Conservation (phyloP, 2,113 vertebrate genomes). For the Scomber colias region DNA sequence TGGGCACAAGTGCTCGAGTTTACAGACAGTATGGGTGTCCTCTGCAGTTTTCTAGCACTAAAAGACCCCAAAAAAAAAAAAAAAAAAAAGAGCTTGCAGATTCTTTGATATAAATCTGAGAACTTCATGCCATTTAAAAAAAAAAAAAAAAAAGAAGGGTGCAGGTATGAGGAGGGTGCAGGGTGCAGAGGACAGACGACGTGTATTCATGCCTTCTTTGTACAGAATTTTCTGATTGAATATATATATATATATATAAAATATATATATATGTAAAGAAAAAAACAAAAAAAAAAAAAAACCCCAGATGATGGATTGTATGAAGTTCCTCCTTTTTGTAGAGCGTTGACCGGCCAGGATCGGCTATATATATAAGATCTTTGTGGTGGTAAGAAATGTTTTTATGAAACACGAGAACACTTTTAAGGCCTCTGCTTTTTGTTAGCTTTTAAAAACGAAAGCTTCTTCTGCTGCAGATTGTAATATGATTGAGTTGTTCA, state of each 20-base stretch:
- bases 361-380: conserved; percentile 21
- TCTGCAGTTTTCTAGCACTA: conserved; percentile 32
- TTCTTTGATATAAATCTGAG: conserved; percentile 32
- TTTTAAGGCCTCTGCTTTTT: conserved; percentile 56
- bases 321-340: conserved; percentile 52
- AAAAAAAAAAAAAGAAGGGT: conserved; percentile 2
- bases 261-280: no score
- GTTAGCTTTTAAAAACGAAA: conserved; percentile 56
- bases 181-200: conserved; percentile 25
- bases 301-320: conserved; percentile 56
- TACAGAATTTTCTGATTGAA: conserved; percentile 72
- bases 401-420: conserved; percentile 62
- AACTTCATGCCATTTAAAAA: conserved; percentile 20
- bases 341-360: conserved; percentile 42
- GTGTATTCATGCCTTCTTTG: conserved; percentile 73
- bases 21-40: conserved; percentile 45
- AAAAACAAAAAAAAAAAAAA: no score
- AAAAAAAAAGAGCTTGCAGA: conserved; percentile 10
- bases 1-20: conserved; percentile 37
- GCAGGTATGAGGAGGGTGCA: conserved; percentile 7
- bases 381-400: conserved; percentile 35
- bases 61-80: no score
- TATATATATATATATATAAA: conserved; percentile 7
- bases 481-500: conserved; percentile 54
- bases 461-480: conserved; percentile 57